phyloP scores from a whole-genome alignment of 2,888 invertebrate species.

The Leucania comma region DNA sequence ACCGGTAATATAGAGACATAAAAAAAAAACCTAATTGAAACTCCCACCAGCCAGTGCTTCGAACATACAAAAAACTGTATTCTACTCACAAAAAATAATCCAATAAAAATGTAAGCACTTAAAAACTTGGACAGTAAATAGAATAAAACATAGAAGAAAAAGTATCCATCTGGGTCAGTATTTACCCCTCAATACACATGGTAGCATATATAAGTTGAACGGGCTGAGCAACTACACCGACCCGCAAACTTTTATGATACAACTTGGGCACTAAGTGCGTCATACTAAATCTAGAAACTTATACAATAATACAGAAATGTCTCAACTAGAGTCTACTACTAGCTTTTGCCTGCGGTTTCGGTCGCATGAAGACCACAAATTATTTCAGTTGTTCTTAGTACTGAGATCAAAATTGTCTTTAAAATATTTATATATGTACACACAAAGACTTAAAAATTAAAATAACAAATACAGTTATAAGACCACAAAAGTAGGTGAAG shows the following conservation, averaged over 20 bases:
- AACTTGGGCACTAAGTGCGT: constrained; percentile 51
- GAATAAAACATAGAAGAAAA: constrained; percentile 19
- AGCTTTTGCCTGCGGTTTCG: not conserved
- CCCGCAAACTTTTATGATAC: constrained; percentile 62
- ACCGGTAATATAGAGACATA: too few species aligned
- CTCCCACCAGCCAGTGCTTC: not conserved
- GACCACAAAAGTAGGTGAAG: too few species aligned
- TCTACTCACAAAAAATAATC: not conserved
- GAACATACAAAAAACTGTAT: not conserved
- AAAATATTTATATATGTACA: too few species aligned
- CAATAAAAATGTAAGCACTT: constrained; percentile 12
- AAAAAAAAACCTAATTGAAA: not conserved
- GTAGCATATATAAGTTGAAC: constrained; percentile 54
- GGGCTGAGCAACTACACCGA: constrained; percentile 39
- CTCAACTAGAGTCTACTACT: constrained; percentile 44
- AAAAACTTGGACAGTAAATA: constrained; percentile 26
- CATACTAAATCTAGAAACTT: constrained; percentile 61
- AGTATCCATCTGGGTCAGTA: constrained; percentile 28
- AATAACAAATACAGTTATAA: too few species aligned
- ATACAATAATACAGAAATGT: constrained; percentile 55
- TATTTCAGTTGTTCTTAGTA: not conserved
- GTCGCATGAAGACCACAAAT: too few species aligned
- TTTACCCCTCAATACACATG: constrained; percentile 44
- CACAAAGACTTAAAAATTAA: too few species aligned
- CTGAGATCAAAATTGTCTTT: not conserved